Evolutionary conservation across 1,140 invertebrate genomes (phyloP), one percentile per base, ranked within the genome.

Genomic region (Hycleus cichorii): DNA sequence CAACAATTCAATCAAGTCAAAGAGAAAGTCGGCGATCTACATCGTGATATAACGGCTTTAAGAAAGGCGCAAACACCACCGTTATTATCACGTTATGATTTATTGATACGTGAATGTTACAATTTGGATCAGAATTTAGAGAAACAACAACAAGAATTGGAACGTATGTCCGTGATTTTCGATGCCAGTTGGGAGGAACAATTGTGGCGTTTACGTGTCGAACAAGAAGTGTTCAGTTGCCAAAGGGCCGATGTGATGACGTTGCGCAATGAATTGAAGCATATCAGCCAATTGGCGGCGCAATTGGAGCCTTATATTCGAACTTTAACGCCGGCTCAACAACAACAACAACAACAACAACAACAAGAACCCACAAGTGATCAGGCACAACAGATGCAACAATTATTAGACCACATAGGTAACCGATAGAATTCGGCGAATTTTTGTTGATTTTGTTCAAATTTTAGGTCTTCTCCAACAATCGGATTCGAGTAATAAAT

Each of bases 131-230:
- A 84, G 54, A 83, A 81, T 57, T 69, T 87, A 12, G 81, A 83
- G 55, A 74, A 81, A 49, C 83, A 85, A 65, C 81, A 84, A 58
- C 74, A 79, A 12, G 84, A 87, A 67, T 66, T 86, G 57, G 84
- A 86, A 53, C 72, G 82, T 46, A 73, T 86, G 58, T 75, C 79
- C 49, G 75, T 75, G 6, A 76, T 82, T 0, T 86, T 86, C 60
- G 82, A 85, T 59, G 75, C 78, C 0, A 74, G 82, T 1, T 87
- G 85, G 85, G 84, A 87, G 62, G 83, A 87, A 61, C 83, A 86
- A 63, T 69, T 85, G n/a, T 82, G 82, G 66, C 74, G 84, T 55
- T 80, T 87, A 60, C 78, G 83, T 51, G 76, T 84, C 3, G 84
- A 87, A 69, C 84, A 86, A 69, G 85, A 86, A 59, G 83, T 86